Evolutionary conservation across 1,140 invertebrate species (phyloP).

Genomic region (Drosophila sp.): DNA sequence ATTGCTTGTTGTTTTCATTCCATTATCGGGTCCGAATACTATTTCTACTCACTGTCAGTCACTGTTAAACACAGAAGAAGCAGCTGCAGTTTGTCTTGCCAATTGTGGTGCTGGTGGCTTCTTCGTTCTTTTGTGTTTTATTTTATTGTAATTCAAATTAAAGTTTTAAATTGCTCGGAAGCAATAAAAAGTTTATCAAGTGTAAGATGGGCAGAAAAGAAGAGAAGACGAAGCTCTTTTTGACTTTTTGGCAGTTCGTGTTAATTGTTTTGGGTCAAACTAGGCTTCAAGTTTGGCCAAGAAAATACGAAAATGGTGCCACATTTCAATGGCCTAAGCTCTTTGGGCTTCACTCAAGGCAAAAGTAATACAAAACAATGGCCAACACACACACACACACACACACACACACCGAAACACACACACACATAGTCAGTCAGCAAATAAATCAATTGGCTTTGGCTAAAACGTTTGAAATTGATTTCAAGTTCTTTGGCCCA

Average conservation of each 20-base stretch:
- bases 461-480: conserved; percentile 79
- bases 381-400: conserved; percentile 26
- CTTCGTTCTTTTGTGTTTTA: conserved; percentile 15
- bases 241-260: conserved; percentile 70
- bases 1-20: conserved; percentile 70
- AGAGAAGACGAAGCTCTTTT: conserved; percentile 25
- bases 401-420: conserved; percentile 15
- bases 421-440: conserved; percentile 33
- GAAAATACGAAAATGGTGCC: conserved; percentile 32
- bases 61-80: conserved; percentile 14
- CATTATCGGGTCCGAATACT: conserved; percentile 67
- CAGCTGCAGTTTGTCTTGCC: conserved; percentile 54
- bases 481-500: conserved; percentile 77
- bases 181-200: conserved; percentile 81
- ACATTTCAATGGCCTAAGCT: conserved; percentile 54
- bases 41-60: too few relatives aligned
- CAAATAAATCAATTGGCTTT: conserved; percentile 80
- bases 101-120: conserved; percentile 36
- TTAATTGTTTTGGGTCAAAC: conserved; percentile 69
- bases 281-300: conserved; percentile 41
- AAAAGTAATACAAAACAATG: conserved; percentile 62
- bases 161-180: conserved; percentile 80
- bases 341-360: conserved; percentile 35
- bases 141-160: conserved; percentile 61
- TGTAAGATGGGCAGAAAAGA: conserved; percentile 42